These are phyloP conservation scores for Phenganax stokvisi DNA, from an alignment of 92 coral and sea anemone genomes.

Conservation along the genomic window DNA sequence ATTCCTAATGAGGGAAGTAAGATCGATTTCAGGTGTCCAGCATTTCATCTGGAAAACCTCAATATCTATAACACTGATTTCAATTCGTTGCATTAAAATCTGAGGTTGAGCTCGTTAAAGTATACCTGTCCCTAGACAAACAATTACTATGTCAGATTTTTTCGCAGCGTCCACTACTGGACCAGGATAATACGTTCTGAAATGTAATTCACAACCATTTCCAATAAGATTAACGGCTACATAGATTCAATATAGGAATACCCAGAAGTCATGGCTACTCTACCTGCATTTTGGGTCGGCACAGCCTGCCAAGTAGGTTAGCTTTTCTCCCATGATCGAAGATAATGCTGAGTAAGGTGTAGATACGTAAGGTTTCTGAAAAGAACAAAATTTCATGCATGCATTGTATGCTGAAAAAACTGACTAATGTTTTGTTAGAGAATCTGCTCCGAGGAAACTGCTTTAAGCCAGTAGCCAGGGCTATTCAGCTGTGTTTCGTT, in stretches of 20 bases:
- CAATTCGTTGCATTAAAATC: too few species aligned
- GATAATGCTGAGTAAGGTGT: constrained; percentile 32
- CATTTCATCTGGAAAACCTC: too few species aligned
- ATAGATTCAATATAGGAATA: too few species aligned
- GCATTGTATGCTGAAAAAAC: background rate
- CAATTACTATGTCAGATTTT: constrained; percentile 46
- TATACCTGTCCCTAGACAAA: constrained; percentile 52
- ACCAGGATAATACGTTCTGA: constrained; percentile 37
- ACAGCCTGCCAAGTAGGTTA: constrained; percentile 43
- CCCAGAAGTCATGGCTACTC: too few species aligned
- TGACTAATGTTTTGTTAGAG: too few species aligned
- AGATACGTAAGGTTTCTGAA: constrained; percentile 27
- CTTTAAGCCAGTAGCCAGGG: too few species aligned
- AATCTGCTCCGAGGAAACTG: too few species aligned
- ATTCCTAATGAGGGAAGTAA: constrained; percentile 11
- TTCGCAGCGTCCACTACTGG: constrained; percentile 34
- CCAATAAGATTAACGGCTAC: too few species aligned
- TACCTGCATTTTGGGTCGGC: constrained; percentile 38
- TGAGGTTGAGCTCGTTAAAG: background rate
- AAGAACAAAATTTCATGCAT: background rate
- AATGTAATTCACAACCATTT: background rate
- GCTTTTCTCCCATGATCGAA: constrained; percentile 19
- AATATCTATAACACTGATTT: too few species aligned
- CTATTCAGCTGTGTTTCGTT: too few species aligned
- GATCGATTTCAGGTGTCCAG: too few species aligned